phyloP scores from a whole-genome alignment of 1,140 invertebrate genomes.

The Notospermus geniculatus region DNA sequence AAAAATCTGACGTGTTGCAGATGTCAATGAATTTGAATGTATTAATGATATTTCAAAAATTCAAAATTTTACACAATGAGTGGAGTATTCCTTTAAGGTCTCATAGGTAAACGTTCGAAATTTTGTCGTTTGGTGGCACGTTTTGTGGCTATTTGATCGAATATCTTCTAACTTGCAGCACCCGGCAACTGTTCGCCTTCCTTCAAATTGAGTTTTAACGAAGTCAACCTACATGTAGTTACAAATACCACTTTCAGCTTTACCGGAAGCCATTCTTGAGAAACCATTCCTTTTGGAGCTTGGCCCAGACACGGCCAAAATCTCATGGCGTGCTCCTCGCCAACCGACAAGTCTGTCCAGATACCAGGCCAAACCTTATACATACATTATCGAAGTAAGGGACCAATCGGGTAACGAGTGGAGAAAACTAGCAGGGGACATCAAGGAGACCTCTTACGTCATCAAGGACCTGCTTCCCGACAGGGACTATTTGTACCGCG shows the following conservation, averaged over 20 bases:
- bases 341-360: background rate
- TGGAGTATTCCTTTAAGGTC: too few species aligned
- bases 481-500: slow-evolving; percentile 87
- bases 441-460: slow-evolving; percentile 16
- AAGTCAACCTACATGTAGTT: background rate
- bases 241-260: background rate
- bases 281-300: slow-evolving; percentile 6
- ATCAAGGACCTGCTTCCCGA: slow-evolving; percentile 68
- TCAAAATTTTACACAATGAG: too few species aligned
- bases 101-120: too few species aligned
- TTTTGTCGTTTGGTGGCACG: too few species aligned
- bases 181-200: background rate
- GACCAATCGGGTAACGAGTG: slow-evolving; percentile 1
- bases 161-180: too few species aligned
- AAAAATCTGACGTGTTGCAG: too few species aligned
- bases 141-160: too few species aligned
- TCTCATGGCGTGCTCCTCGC: background rate
- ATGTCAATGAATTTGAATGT: too few species aligned
- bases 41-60: too few species aligned
- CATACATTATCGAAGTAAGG: background rate
- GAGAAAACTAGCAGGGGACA: background rate
- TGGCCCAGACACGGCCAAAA: background rate
- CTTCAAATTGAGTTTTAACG: too few species aligned
- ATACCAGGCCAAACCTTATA: background rate
- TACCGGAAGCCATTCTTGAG: background rate